Base-by-base conservation (phyloP, 2,888 invertebrate species). In the Neoscelio sp. region DNA sequence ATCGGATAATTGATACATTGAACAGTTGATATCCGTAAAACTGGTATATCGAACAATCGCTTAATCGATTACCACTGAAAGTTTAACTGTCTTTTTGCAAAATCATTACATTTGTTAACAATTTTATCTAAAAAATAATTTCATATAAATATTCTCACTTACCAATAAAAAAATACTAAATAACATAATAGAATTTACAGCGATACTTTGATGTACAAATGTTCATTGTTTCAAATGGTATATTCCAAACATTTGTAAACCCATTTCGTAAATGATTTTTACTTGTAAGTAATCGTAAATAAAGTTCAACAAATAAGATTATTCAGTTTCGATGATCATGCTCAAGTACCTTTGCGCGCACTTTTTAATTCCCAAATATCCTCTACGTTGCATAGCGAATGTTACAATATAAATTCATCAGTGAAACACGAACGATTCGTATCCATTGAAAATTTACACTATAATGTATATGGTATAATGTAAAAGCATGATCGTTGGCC, bases 401-500 rank as follows among this genome's bases (percentile, higher is more conserved):
- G 44, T 56, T 44, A 28, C 18, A 26, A 23, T 23, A 67, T 10
- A 67, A 54, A 58, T 38, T 33, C 33, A 33, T 26, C 33, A 23
- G 15, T 26, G 23, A 60, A 23, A 50, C 23, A 23, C 44, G 20
- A 50, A 70, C 18, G 17, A 26, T 65, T 71, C 52, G 52, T 52
- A 68, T 52, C 52, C 23, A 76, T 23, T 56, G 46, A 67, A 65
- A 82, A 83, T 38, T 85, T 85, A 78, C 81, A 78, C 84, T 71
- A 64, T 76, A 81, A 82, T 78, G 84, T 82, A 87, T 84, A 85
- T 82, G 86, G 82, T 68, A 84, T 82, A 84, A 82, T 87, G 83
- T 85, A 86, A 86, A 84, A 87, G 89, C 89, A 89, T 89, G 88
- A 89, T 89, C 89, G 88, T 90, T 89, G 89, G 89, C 89, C 89